Percentiles rank a stretch among this genome's conserved stretches.
phyloP scores from a whole-genome alignment of 1,140 invertebrate species.

The Pantala flavescens region DNA sequence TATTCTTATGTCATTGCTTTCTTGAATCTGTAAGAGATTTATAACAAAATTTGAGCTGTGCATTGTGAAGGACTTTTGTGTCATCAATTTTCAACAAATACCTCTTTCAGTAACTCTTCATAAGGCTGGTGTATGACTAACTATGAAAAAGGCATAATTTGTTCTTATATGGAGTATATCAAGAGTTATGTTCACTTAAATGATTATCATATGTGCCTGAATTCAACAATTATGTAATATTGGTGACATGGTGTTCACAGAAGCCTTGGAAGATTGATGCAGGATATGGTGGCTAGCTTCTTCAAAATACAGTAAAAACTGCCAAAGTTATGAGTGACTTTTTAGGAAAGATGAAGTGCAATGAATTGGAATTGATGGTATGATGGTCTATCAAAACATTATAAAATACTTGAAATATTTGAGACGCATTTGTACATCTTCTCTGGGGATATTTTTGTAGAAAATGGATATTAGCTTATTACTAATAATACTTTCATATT shows the following conservation, averaged over 20 bases:
- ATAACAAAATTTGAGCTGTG: background rate
- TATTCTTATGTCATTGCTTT: slow-evolving; percentile 3
- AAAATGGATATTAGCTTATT: slow-evolving; percentile 1
- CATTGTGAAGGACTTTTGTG: background rate
- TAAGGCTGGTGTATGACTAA: background rate
- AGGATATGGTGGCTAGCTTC: background rate
- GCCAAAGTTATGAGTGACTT: background rate
- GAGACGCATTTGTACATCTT: slow-evolving; percentile 5
- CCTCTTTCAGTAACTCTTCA: background rate
- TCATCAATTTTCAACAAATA: slow-evolving; percentile 5
- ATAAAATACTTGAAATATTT: slow-evolving; percentile 6
- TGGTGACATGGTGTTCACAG: background rate
- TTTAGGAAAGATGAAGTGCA: background rate
- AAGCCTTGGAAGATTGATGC: background rate
- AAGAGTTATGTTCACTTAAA: background rate
- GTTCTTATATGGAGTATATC: background rate
- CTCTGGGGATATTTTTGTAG: slow-evolving; percentile 9
- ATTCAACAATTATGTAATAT: slow-evolving; percentile 8
- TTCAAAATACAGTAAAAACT: background rate
- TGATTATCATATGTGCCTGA: background rate
- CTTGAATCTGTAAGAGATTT: background rate
- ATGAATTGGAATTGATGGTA: background rate
- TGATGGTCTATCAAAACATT: background rate
- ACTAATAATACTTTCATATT: slow-evolving; percentile 10
- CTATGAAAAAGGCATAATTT: background rate